phyloP scores from a whole-genome alignment of 2,113 vertebrate genomes.

The Lontra canadensis region DNA sequence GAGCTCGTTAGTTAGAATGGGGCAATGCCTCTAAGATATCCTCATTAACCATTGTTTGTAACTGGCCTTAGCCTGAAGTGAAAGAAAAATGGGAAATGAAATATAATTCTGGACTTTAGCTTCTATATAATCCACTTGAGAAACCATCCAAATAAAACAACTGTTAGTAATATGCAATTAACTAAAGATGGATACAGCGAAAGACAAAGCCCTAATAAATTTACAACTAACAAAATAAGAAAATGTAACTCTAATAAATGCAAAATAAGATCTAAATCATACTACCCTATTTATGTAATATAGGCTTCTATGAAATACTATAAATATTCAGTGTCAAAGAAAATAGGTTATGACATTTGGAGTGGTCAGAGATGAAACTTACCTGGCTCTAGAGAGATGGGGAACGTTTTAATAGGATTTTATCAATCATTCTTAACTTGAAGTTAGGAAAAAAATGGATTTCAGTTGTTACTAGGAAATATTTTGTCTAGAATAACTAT shows the following conservation, averaged over 20 bases:
- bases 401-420: conserved; percentile 35
- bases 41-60: background rate
- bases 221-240: background rate
- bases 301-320: background rate
- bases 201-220: background rate
- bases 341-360: background rate
- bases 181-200: background rate
- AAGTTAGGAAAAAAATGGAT: background rate
- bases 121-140: background rate
- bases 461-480: background rate
- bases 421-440: conserved; percentile 29
- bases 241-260: background rate
- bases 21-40: background rate
- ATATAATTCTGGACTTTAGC: background rate
- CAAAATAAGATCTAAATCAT: background rate
- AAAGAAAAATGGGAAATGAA: conserved; percentile 25
- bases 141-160: background rate
- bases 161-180: background rate
- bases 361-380: conserved; percentile 23
- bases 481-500: background rate
- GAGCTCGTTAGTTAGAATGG: conserved; percentile 27
- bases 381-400: background rate
- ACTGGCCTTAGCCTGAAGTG: background rate
- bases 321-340: background rate
- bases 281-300: background rate